Evolutionary conservation across 1,140 invertebrate genomes (phyloP).

Genomic region (Cotesia glomerata): DNA sequence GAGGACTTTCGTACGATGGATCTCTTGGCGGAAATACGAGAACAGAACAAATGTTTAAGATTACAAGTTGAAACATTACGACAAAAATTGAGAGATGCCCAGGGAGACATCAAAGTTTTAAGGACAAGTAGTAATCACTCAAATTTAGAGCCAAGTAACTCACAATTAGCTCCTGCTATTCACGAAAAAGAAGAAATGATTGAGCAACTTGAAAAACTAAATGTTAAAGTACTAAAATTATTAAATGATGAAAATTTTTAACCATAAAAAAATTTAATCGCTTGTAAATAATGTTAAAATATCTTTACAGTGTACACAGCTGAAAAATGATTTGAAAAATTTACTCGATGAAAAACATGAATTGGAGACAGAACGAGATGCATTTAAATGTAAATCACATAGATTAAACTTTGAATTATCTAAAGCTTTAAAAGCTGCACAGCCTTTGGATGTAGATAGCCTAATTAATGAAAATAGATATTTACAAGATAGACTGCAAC

Average conservation of each 20-base stretch:
- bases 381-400: constrained; percentile 85
- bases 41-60: constrained; percentile 72
- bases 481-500: constrained; percentile 80
- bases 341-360: constrained; percentile 89
- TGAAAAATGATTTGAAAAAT: constrained; percentile 76
- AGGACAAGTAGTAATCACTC: constrained; percentile 54
- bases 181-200: constrained; percentile 73
- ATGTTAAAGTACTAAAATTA: constrained; percentile 65
- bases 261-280: not conserved
- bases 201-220: constrained; percentile 71
- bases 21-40: constrained; percentile 67
- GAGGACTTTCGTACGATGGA: constrained; percentile 49
- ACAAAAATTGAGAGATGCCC: constrained; percentile 74
- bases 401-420: constrained; percentile 83
- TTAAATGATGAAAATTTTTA: constrained; percentile 3
- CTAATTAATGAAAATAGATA: constrained; percentile 81
- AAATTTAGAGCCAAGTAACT: constrained; percentile 41
- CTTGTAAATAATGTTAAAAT: not conserved
- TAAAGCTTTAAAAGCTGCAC: constrained; percentile 69
- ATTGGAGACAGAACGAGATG: constrained; percentile 79
- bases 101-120: constrained; percentile 75
- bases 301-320: constrained; percentile 66
- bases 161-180: constrained; percentile 52
- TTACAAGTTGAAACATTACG: constrained; percentile 74
- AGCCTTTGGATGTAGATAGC: constrained; percentile 81